Percentiles rank a stretch among this genome's conserved stretches.
Evolutionary conservation across 2,888 invertebrate genomes (phyloP).

Genomic region (Podotricha telesiphe): DNA sequence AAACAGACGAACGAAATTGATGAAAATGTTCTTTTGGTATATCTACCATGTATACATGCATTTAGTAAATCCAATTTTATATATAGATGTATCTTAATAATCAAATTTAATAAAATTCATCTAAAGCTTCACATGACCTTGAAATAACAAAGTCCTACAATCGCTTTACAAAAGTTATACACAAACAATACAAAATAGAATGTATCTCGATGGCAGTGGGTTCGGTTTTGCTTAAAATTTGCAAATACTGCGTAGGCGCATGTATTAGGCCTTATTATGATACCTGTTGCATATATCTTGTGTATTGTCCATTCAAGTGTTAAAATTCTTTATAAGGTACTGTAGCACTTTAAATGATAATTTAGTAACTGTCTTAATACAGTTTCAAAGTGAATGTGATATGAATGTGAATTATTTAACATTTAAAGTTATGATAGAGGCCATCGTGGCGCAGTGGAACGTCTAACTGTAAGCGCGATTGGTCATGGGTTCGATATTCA

Average conservation of each 20-base stretch:
- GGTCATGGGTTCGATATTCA: too few relatives aligned
- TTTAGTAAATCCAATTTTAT: too few relatives aligned
- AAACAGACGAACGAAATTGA: too few relatives aligned
- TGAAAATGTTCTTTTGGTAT: too few relatives aligned
- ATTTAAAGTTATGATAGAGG: too few relatives aligned
- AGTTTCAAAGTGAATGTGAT: neutral
- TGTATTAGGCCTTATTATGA: conserved; percentile 8
- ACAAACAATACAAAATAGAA: neutral
- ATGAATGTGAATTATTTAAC: neutral
- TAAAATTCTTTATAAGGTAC: conserved; percentile 19
- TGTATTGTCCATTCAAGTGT: conserved; percentile 29
- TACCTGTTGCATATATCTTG: conserved; percentile 14
- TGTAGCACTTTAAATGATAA: conserved; percentile 15
- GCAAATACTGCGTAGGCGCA: conserved; percentile 16
- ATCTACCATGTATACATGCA: too few relatives aligned
- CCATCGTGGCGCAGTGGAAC: too few relatives aligned
- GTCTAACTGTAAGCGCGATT: too few relatives aligned
- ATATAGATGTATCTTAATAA: neutral
- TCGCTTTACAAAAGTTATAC: neutral
- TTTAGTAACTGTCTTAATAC: neutral
- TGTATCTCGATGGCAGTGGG: neutral
- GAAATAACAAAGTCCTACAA: conserved; percentile 5
- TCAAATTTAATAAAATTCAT: neutral
- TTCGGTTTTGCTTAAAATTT: neutral
- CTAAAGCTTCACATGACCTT: conserved; percentile 9